phyloP scores from a whole-genome alignment of 2,113 vertebrate species.

The Siniperca knerii region DNA sequence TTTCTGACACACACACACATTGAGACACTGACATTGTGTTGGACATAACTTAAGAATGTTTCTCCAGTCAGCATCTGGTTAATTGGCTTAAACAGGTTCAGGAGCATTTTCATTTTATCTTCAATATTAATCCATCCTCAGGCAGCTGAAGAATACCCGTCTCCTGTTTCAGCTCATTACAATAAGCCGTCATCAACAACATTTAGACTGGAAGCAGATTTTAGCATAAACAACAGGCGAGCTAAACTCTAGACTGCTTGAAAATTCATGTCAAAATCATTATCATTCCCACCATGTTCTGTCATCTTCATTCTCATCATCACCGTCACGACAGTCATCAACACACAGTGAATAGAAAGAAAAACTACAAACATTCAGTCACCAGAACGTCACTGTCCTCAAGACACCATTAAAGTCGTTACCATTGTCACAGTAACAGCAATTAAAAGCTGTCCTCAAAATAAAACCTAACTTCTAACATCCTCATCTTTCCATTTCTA shows the following conservation, averaged over 20 bases:
- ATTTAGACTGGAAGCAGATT: slow-evolving; percentile 7
- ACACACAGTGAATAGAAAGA: not conserved
- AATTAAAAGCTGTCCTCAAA: not conserved
- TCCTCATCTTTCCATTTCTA: not conserved
- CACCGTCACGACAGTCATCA: too few relatives aligned
- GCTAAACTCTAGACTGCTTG: not conserved
- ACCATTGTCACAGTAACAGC: not conserved
- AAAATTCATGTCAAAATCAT: slow-evolving; percentile 5
- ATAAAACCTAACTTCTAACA: not conserved
- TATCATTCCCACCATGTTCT: not conserved
- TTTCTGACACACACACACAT: not conserved
- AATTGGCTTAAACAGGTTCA: not conserved
- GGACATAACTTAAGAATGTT: not conserved
- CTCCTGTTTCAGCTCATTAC: slow-evolving; percentile 30
- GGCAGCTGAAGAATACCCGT: slow-evolving; percentile 6
- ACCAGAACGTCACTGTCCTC: not conserved
- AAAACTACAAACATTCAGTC: not conserved
- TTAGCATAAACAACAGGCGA: not conserved
- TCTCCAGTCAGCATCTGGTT: slow-evolving; percentile 8
- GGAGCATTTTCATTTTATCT: not conserved
- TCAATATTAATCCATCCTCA: not conserved
- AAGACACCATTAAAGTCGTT: not conserved
- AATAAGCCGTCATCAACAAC: slow-evolving; percentile 24
- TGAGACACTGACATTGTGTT: not conserved
- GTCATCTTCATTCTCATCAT: not conserved